Percentiles rank a stretch among this genome's conserved stretches.
Evolutionary conservation across 2,888 invertebrate species (phyloP).

Genomic region (Lepidochitona cinerea): DNA sequence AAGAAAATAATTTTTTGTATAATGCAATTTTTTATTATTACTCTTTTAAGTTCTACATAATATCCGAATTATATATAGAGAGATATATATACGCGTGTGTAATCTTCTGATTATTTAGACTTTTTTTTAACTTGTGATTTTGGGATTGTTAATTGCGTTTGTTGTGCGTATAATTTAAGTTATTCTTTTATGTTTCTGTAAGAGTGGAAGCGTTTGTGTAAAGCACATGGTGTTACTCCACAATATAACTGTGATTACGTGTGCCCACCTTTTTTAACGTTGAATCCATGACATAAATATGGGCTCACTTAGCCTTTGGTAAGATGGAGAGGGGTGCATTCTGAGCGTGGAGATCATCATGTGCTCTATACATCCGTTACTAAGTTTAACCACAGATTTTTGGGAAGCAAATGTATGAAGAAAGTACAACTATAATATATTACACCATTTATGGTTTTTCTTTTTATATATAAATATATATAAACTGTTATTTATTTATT

Average conservation of each 20-base stretch:
- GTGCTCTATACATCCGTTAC: too few relatives aligned
- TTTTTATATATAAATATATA: too few relatives aligned
- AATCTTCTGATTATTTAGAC: background rate
- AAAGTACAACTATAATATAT: conserved; percentile 4
- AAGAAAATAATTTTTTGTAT: too few relatives aligned
- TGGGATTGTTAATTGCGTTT: conserved; percentile 5
- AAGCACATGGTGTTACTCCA: background rate
- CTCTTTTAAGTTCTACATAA: too few relatives aligned
- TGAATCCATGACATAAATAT: background rate
- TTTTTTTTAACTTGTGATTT: conserved; percentile 3
- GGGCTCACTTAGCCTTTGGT: too few relatives aligned
- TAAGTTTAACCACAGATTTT: too few relatives aligned
- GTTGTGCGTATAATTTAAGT: conserved; percentile 1
- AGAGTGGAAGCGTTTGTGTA: background rate
- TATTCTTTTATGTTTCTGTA: background rate
- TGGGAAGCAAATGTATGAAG: background rate
- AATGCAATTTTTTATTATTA: too few relatives aligned
- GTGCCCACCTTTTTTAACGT: too few relatives aligned
- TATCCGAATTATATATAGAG: too few relatives aligned
- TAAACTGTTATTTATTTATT: background rate
- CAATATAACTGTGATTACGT: background rate
- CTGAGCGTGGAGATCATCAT: too few relatives aligned
- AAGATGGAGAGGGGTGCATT: too few relatives aligned
- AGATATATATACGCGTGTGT: too few relatives aligned
- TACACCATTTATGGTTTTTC: conserved; percentile 1